Base-by-base conservation (phyloP, 2,113 vertebrate species). In the Merops nubicus region DNA sequence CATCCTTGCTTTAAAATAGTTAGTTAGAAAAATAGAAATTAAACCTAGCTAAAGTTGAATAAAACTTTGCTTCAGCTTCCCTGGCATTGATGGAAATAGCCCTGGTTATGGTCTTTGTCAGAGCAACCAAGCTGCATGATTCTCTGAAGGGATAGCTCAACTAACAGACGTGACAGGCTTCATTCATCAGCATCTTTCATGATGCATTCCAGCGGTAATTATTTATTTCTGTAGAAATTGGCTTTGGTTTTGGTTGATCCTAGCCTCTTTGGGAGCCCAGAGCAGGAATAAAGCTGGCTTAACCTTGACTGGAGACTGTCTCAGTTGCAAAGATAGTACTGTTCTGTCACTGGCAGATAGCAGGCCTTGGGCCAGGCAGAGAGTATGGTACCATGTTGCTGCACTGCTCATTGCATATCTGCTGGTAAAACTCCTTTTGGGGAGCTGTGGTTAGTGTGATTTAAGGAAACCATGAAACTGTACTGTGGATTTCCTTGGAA, bases 121-220 rank as follows among this genome's bases (percentile, higher is more conserved):
- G 60, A 84, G 84, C 56, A 88, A 77, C 51, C 56, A 91, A 89
- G 33, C 36, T 69, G 18, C 3, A 3, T 65, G 56, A 48, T 85
- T 91, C 79, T 50, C 56, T 72, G 74, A 89, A 91, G 62, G 75
- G 56, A 59, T 57, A 87, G 65, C 9, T 85, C 48, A 85, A 34
- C 79, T 69, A 91, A 20, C 48, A 73, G 34, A 23, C 3, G 0
- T 63, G 70, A 60, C 48, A 57, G 17, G 14, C 40, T 75, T 64
- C 50, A 78, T 94, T 89, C n/a, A 87, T 81, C 50, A 89, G 40
- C 26, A 63, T 34, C 38, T 91, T 92, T 83, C 63, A 42, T 63
- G 34, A 75, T 74, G 16, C 13, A 48, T 89, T 93, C 42, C 34
- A 68, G 53, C 19, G 42, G 47, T 56, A 85, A 80, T 91, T 86